A percentile compares a stretch with the other conserved stretches of the same genome.
Conservation (phyloP, 2,797 vertebrate species). For the Liparis tanakae region DNA sequence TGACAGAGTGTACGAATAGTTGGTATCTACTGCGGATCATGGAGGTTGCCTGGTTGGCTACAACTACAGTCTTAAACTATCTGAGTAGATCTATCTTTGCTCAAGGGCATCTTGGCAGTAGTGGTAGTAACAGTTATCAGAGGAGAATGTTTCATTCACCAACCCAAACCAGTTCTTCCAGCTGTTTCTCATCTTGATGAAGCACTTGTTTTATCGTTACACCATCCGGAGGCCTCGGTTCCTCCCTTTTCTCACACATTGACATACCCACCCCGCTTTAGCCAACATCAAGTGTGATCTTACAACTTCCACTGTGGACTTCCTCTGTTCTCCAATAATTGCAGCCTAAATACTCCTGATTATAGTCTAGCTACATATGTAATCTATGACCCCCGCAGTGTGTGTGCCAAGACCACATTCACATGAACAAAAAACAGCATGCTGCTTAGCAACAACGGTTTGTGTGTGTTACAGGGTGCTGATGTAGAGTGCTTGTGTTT, state of each 20-base stretch:
- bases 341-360: conserved; percentile 37
- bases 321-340: conserved; percentile 29
- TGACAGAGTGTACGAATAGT: no score
- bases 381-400: conserved; percentile 35
- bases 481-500: conserved; percentile 20
- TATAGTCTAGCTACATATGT: conserved; percentile 26
- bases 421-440: conserved; percentile 38
- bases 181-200: not conserved
- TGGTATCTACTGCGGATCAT: not conserved
- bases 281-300: conserved; percentile 15
- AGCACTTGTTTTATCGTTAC: conserved; percentile 1
- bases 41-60: not conserved
- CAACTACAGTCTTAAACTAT: not conserved
- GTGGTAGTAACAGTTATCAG: not conserved
- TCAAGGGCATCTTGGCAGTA: not conserved
- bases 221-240: not conserved
- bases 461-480: conserved; percentile 1
- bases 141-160: not conserved
- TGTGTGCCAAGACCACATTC: conserved; percentile 41
- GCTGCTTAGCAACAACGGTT: conserved; percentile 46
- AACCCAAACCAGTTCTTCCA: not conserved
- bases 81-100: not conserved
- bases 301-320: conserved; percentile 2
- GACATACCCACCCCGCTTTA: not conserved
- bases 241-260: conserved; percentile 12